Percentiles rank a stretch among this genome's conserved stretches.
Conservation (phyloP, 1,140 invertebrate genomes). For the Diachasmimorpha longicaudata region DNA sequence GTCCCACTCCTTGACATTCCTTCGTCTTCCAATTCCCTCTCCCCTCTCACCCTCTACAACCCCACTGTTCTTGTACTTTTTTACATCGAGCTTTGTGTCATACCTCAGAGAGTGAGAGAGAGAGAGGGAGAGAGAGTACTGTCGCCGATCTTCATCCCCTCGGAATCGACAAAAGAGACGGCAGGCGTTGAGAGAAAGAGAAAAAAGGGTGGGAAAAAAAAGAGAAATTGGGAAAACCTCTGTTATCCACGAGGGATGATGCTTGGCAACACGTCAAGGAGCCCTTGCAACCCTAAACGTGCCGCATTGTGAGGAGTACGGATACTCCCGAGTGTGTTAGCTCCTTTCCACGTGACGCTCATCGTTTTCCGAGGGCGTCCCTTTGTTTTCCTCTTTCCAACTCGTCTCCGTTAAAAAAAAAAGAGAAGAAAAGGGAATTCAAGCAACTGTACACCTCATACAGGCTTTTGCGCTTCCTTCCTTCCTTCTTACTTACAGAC, state of each 20-base stretch:
- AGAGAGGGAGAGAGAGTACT: too few species aligned
- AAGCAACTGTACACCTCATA: not conserved
- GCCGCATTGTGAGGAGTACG: conserved; percentile 44
- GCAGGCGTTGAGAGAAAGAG: not conserved
- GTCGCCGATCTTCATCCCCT: not conserved
- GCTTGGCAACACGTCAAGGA: conserved; percentile 61
- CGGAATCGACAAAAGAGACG: not conserved
- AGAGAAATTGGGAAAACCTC: not conserved
- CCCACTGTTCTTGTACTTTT: not conserved
- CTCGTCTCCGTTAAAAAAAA: not conserved
- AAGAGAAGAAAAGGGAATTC: not conserved
- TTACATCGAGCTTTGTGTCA: not conserved
- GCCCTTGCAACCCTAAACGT: conserved; percentile 54
- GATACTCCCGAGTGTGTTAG: conserved; percentile 31
- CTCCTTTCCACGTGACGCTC: conserved; percentile 37
- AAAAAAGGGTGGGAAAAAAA: not conserved
- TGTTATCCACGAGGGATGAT: conserved; percentile 20
- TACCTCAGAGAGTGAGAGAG: too few species aligned
- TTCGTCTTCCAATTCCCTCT: not conserved
- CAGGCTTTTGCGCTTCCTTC: not conserved
- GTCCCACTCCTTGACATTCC: not conserved
- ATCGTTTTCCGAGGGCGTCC: conserved; percentile 33
- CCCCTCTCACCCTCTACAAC: too few species aligned
- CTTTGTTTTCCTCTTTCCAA: conserved; percentile 42
- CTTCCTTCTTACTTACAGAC: not conserved